phyloP scores from a whole-genome alignment of 1,140 invertebrate genomes.

The Agrypnia vestita region DNA sequence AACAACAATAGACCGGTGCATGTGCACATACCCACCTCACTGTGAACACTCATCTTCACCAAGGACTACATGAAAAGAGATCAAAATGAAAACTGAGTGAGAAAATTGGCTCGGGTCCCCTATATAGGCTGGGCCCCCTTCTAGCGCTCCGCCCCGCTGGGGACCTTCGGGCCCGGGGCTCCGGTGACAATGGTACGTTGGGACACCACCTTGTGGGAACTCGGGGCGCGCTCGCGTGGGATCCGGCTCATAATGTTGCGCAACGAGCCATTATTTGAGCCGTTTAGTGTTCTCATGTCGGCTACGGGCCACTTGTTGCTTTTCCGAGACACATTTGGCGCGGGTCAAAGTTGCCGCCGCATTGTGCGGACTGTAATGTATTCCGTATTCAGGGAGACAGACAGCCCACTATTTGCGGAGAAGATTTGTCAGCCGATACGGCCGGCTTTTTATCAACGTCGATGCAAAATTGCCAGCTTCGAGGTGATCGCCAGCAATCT shows the following conservation, averaged over 20 bases:
- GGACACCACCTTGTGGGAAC: slow-evolving; percentile 56
- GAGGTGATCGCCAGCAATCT: background rate
- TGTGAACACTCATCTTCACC: slow-evolving; percentile 58
- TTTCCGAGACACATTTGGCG: slow-evolving; percentile 48
- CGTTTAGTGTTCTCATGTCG: slow-evolving; percentile 49
- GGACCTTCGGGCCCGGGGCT: slow-evolving; percentile 46
- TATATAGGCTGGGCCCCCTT: slow-evolving; percentile 58
- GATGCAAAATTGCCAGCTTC: background rate
- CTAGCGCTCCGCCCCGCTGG: slow-evolving; percentile 15
- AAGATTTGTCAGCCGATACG: background rate
- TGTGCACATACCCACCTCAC: slow-evolving; percentile 55
- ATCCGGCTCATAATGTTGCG: slow-evolving; percentile 49
- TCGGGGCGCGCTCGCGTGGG: slow-evolving; percentile 49
- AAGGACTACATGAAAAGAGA: slow-evolving; percentile 59
- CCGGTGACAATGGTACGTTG: slow-evolving; percentile 47
- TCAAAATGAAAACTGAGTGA: slow-evolving; percentile 55
- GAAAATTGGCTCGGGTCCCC: slow-evolving; percentile 44
- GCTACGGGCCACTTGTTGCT: slow-evolving; percentile 43
- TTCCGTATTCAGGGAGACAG: background rate
- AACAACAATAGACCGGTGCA: slow-evolving; percentile 43
- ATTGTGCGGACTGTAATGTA: slow-evolving; percentile 12
- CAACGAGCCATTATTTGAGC: slow-evolving; percentile 51
- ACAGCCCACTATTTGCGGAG: background rate
- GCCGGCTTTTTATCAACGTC: background rate
- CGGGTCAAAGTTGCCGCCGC: slow-evolving; percentile 54